A percentile compares a stretch with the other conserved stretches of the same genome.
Evolutionary conservation across 2,888 invertebrate genomes (phyloP).

Genomic region (Stramonita haemastoma): DNA sequence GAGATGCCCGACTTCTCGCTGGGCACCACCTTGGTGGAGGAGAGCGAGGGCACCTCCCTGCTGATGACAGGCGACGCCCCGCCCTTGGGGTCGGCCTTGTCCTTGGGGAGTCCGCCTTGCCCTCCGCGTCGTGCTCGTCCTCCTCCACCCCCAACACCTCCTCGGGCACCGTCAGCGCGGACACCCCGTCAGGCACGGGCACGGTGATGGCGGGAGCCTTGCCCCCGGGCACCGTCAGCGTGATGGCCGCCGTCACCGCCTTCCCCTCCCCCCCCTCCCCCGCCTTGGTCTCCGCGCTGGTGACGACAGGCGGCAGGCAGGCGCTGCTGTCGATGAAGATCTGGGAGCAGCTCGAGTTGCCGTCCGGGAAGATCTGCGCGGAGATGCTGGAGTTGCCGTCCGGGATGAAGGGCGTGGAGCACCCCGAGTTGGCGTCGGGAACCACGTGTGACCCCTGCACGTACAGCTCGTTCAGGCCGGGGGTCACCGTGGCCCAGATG

Average conservation of each 20-base stretch:
- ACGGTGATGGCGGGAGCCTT: not conserved
- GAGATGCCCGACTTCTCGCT: conserved; percentile 24
- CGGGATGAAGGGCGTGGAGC: conserved; percentile 8
- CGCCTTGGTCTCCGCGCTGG: not conserved
- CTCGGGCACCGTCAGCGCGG: not conserved
- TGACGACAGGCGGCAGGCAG: not conserved
- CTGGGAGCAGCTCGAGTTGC: conserved; percentile 35
- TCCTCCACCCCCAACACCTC: conserved; percentile 2
- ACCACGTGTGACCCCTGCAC: not conserved
- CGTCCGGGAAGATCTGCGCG: conserved; percentile 20
- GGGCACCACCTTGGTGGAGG: not conserved
- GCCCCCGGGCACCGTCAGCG: conserved; percentile 8
- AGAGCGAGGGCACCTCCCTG: not conserved
- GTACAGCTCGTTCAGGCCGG: conserved; percentile 16
- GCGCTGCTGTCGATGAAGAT: conserved; percentile 30
- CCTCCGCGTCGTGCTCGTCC: not conserved
- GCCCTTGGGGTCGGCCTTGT: not conserved
- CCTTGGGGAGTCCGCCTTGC: not conserved
- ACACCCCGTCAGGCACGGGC: conserved; percentile 3
- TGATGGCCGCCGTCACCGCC: not conserved
- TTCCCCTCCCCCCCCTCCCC: not conserved
- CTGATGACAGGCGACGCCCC: not conserved
- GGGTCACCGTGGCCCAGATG: conserved; percentile 32
- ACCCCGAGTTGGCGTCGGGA: conserved; percentile 3
- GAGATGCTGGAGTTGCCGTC: conserved; percentile 33